Conservation (phyloP, 2,797 vertebrate genomes). For the Lepus oiostolus region DNA sequence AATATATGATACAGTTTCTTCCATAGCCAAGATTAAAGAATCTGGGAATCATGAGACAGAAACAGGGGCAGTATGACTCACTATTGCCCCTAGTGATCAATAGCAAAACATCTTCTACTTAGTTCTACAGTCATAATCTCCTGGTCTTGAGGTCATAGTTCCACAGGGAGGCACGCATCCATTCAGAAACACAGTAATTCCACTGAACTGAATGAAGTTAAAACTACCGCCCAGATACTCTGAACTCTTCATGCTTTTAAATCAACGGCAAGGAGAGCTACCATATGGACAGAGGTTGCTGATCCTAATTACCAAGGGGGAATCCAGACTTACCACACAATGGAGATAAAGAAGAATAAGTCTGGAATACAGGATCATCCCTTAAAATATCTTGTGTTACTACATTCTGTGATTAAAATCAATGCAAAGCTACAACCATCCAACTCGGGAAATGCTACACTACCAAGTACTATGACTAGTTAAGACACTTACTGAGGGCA, state of each 20-base stretch:
- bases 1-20: neutral
- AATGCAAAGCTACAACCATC: conserved; percentile 21
- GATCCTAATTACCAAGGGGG: neutral
- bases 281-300: neutral
- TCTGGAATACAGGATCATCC: neutral
- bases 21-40: neutral
- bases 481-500: neutral
- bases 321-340: neutral
- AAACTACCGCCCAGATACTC: neutral
- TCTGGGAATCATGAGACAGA: neutral
- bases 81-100: neutral
- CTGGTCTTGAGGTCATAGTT: neutral
- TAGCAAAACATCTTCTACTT: neutral
- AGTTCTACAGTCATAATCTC: neutral
- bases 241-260: neutral
- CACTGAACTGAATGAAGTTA: neutral
- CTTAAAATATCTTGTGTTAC: neutral
- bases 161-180: neutral
- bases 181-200: neutral
- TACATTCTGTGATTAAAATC: neutral
- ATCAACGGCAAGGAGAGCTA: neutral
- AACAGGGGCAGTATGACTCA: neutral
- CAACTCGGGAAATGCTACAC: neutral
- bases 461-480: neutral
- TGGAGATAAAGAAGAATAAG: neutral